Conservation (phyloP, 1,140 invertebrate species). For the Varroa destructor region DNA sequence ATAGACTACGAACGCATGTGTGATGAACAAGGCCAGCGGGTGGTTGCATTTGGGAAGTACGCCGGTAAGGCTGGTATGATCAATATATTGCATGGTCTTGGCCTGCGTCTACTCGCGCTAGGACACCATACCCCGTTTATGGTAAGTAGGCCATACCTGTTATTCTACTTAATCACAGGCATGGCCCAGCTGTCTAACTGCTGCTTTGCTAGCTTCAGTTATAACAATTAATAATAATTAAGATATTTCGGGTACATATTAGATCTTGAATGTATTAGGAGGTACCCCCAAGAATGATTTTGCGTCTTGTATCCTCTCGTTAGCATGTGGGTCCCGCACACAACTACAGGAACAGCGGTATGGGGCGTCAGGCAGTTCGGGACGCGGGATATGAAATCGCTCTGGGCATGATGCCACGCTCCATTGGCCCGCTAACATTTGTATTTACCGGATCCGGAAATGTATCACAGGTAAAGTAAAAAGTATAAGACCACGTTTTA, state of each 20-base stretch:
- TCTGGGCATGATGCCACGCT: conserved; percentile 91
- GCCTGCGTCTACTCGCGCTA: conserved; percentile 76
- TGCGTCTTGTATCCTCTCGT: conserved; percentile 17
- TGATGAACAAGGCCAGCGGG: conserved; percentile 68
- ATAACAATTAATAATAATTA: no score
- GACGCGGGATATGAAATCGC: conserved; percentile 97
- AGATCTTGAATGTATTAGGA: no score
- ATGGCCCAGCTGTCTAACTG: no score
- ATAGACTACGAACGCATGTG: conserved; percentile 96
- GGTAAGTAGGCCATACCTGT: conserved; percentile 46
- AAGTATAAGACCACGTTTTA: background rate
- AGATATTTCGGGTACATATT: no score
- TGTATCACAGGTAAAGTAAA: conserved; percentile 46
- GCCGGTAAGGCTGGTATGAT: conserved; percentile 97
- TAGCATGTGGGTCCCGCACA: conserved; percentile 93
- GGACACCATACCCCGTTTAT: conserved; percentile 99
- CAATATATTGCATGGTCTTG: conserved; percentile 92
- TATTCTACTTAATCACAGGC: no score
- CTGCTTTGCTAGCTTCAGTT: no score
- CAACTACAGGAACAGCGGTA: conserved; percentile 92
- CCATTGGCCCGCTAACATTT: conserved; percentile 90
- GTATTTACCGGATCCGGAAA: conserved; percentile 87
- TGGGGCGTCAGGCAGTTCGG: conserved; percentile 87
- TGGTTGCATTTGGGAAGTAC: conserved; percentile 98
- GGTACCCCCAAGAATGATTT: no score